These are phyloP conservation scores for Podarcis siculus DNA, from an alignment of 2,797 vertebrate genomes.

Conservation along the genomic window DNA sequence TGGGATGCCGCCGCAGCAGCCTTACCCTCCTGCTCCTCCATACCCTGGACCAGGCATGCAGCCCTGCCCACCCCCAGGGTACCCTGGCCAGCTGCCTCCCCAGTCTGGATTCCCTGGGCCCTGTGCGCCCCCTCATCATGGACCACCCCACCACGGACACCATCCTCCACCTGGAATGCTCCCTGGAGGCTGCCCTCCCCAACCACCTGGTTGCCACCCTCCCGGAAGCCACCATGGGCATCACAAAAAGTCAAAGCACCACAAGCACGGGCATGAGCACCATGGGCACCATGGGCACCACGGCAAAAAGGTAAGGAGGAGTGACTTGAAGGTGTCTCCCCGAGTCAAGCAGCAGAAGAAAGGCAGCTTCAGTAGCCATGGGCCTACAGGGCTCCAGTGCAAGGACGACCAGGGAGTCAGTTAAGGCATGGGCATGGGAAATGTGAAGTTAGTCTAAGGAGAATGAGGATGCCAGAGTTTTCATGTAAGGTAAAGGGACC, in stretches of 20 bases:
- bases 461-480: not conserved
- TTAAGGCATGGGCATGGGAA: not conserved
- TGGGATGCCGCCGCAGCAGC: not conserved
- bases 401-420: not conserved
- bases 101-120: not conserved
- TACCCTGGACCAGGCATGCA: constrained; percentile 4
- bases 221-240: not conserved
- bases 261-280: not conserved
- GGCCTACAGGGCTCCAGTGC: not conserved
- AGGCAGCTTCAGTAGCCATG: not conserved
- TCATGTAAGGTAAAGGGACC: no score
- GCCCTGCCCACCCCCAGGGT: not conserved
- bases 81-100: not conserved
- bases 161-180: not conserved
- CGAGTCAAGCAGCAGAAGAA: not conserved
- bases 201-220: not conserved
- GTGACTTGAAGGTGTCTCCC: not conserved
- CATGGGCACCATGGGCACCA: constrained; percentile 3
- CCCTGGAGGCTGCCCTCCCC: not conserved
- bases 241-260: constrained; percentile 18
- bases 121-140: not conserved
- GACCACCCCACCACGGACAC: not conserved
- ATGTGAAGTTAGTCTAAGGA: not conserved
- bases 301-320: constrained; percentile 11
- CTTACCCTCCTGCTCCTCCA: not conserved